Base-by-base conservation (phyloP, 2,797 vertebrate species). In the Pseudopleuronectes americanus region DNA sequence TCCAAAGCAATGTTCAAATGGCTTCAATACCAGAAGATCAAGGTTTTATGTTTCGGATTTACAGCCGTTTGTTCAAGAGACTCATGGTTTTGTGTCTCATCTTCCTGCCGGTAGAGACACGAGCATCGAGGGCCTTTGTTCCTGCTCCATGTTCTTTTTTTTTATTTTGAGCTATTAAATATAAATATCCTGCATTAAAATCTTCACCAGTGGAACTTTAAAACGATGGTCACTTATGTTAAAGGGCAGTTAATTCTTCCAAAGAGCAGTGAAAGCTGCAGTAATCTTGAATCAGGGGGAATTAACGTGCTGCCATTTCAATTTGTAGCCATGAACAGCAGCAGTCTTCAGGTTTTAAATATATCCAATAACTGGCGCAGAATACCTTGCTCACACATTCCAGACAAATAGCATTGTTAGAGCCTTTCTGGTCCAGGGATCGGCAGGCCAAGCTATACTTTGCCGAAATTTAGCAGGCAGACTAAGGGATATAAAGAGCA, bases 401-500 rank as follows among this genome's bases (percentile, higher is more conserved):
- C 68, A 80, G 60, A 90, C 75, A 88, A 92, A 90, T 76, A 57
- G 78, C 84, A 86, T 82, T 90, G 75, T 89, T 89, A 82, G 58
- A 57, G 86, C 14, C 64, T 81, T 81, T 87, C 80, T 74, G 83
- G 76, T 88, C 81, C 82, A 75, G 68, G 68, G 75, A 89, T 86
- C 78, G 64, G 64, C 66, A 28, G 83, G 74, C 83, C 85, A 86
- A 82, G 85, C 61, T 28, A 88, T 81, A 79, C 91, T 90, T 90
- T 83, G 90, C 84, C 84, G 81, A 77, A 86, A 70, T 79, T 67
- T 49, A 88, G 84, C 71, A 60, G 76, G 85, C 87, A 83, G 75
- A 90, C 80, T 84, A 84, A 85, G 69, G 75, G 83, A 85, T 79
- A 87, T 85, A 90, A 91, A 91, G 89, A 90, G 86, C 89, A 90